These are phyloP conservation scores for Phrynosoma platyrhinos DNA, from an alignment of 2,113 vertebrate genomes.

Conservation along the genomic window DNA sequence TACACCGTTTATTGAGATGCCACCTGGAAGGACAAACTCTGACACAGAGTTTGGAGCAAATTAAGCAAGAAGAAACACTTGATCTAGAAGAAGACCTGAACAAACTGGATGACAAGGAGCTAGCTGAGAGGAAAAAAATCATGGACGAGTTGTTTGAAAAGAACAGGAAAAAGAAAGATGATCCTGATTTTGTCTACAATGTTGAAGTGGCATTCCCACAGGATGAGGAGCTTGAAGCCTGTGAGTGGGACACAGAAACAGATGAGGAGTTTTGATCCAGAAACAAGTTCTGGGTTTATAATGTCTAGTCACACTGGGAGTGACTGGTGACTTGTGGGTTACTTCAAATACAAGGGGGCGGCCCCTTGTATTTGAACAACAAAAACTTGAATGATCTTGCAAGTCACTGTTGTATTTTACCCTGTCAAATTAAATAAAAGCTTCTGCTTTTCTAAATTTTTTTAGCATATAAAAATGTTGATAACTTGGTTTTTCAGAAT, in stretches of 20 bases:
- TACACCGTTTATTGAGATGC: slow-evolving; percentile 84
- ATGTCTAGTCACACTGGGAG: background rate
- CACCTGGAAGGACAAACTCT: slow-evolving; percentile 83
- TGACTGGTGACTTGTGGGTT: accelerated
- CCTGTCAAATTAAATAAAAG: background rate
- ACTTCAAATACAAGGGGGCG: too few species aligned
- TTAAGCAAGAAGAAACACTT: slow-evolving; percentile 74
- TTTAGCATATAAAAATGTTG: slow-evolving; percentile 24
- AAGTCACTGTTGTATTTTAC: accelerated
- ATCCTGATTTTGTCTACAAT: slow-evolving; percentile 90
- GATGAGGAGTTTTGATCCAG: slow-evolving; percentile 83
- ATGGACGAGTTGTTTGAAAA: slow-evolving; percentile 93
- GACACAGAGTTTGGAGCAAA: slow-evolving; percentile 80
- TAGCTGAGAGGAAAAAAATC: slow-evolving; percentile 87
- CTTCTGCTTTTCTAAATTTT: background rate
- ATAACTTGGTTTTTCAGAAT: slow-evolving; percentile 9
- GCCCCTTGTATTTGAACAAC: accelerated
- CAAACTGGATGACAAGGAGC: slow-evolving; percentile 89
- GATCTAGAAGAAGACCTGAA: slow-evolving; percentile 92
- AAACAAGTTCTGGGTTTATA: background rate
- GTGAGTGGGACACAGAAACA: slow-evolving; percentile 90
- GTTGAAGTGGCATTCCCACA: slow-evolving; percentile 89
- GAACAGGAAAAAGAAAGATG: slow-evolving; percentile 87
- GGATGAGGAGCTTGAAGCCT: slow-evolving; percentile 79
- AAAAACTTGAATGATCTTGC: background rate